Evolutionary conservation across 2,888 invertebrate genomes (phyloP), one percentile per base, ranked within the genome.

Genomic region (Acrobeloides nanus): DNA sequence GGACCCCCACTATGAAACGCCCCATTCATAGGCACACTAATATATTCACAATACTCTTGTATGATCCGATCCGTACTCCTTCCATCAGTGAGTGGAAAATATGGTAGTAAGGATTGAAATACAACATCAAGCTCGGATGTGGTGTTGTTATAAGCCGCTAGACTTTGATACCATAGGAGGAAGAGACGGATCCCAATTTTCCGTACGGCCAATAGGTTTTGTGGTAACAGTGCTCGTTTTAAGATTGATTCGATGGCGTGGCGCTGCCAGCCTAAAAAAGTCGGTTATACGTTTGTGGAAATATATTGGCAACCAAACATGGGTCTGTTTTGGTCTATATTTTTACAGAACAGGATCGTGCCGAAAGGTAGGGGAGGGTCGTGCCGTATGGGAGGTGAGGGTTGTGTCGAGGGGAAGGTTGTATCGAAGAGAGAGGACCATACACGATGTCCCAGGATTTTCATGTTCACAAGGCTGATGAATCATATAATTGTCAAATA

Each of bases 131-230:
- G 29, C 10, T 46, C 38, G 12, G 41, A 37, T 15, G 31, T 45
- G 1, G 46, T 38, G n/a, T 51, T 39, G 4, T 51, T 43, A 41
- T 57, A 62, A 0, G 63, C 63, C 21, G 68, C 62, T 10, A 72
- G 50, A 15, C 59, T 61, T 38, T 72, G 72, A 50, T 72, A 72
- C 55, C 68, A 72, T 10, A 69, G 58, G 3, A 72, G 48, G 48
- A 73, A 72, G 3, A 73, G 53, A 3, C 72, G 58, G 23, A 71
- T 65, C 18, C 66, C 72, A 31, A 72, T 65, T 47, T 72, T 72
- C 18, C 73, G 51, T 6, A 72, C 67, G 1, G 69, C 67, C 38
- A 68, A 52, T 37, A 68, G 41, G 49, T 72, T 72, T 38, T 59
- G 56, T 21, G 72, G 72, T 33, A 65, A 64, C 1, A 73, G 61